Evolutionary conservation across 2,888 invertebrate genomes (phyloP).

Genomic region (Trichopria drosophilae): DNA sequence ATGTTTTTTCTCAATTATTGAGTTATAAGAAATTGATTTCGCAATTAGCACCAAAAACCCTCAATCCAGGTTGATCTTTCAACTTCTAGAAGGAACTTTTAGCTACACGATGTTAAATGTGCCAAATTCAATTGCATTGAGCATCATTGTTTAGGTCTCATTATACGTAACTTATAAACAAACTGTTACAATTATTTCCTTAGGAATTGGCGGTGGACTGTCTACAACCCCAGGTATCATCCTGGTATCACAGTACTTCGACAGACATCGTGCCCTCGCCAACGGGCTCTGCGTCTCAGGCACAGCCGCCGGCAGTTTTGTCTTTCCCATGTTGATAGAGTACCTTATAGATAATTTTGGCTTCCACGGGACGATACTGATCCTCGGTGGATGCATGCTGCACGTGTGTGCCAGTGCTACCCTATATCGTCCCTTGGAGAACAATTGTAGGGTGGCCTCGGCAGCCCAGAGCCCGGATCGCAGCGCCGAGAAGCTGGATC

Average conservation of each 20-base stretch:
- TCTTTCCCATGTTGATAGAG: constrained; percentile 75
- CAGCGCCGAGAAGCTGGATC: constrained; percentile 48
- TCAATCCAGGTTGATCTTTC: no score
- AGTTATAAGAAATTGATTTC: no score
- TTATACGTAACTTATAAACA: no score
- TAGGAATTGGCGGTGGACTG: constrained; percentile 76
- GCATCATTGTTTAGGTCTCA: no score
- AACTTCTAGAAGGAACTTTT: no score
- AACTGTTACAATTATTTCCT: no score
- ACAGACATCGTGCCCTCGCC: constrained; percentile 76
- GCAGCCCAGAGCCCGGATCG: constrained; percentile 48
- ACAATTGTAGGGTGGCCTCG: constrained; percentile 41
- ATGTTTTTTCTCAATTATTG: no score
- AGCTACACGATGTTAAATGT: no score
- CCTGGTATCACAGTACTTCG: constrained; percentile 79
- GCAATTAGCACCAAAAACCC: no score
- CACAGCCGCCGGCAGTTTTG: constrained; percentile 78
- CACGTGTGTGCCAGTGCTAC: constrained; percentile 75
- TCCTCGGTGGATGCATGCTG: constrained; percentile 74
- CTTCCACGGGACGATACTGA: constrained; percentile 71
- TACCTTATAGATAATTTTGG: constrained; percentile 71
- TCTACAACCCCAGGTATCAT: constrained; percentile 81
- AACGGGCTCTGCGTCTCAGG: constrained; percentile 82
- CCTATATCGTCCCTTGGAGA: constrained; percentile 66
- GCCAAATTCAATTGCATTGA: no score